Conservation (phyloP, 1,140 invertebrate genomes). For the Zaprionus ghesquierei region DNA sequence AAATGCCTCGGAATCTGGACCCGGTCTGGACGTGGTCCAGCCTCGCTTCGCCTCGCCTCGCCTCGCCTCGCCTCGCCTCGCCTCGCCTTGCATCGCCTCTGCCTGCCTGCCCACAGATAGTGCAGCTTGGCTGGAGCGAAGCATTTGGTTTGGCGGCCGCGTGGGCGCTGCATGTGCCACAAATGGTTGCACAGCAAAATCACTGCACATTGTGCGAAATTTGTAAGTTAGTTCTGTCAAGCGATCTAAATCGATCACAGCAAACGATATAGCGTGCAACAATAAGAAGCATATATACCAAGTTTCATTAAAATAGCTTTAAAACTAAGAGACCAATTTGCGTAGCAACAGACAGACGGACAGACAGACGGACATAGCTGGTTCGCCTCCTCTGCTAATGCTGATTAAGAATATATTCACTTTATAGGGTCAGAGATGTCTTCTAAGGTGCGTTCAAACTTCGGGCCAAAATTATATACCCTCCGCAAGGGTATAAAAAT, state of each 20-base stretch:
- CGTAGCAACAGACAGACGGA: too few relatives aligned
- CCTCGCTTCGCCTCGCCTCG: not conserved
- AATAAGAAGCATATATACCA: too few relatives aligned
- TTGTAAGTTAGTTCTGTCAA: not conserved
- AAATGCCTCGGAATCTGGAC: conserved; percentile 26
- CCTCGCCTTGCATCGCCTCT: not conserved
- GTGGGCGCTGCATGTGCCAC: conserved; percentile 39
- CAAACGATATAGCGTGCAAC: too few relatives aligned
- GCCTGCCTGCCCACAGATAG: not conserved
- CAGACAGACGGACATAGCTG: too few relatives aligned
- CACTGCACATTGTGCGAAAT: conserved; percentile 22
- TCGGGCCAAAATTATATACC: too few relatives aligned
- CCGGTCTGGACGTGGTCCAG: not conserved
- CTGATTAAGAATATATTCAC: too few relatives aligned
- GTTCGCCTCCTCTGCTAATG: too few relatives aligned
- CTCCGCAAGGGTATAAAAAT: too few relatives aligned
- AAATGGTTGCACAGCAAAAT: conserved; percentile 34
- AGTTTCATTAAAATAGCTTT: too few relatives aligned
- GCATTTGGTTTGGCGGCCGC: conserved; percentile 34
- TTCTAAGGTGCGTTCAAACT: too few relatives aligned
- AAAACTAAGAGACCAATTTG: too few relatives aligned
- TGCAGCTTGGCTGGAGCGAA: not conserved
- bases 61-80: not conserved
- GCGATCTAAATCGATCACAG: not conserved
- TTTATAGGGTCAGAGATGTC: too few relatives aligned